A percentile compares a stretch with the other conserved stretches of the same genome.
Evolutionary conservation across 1,140 invertebrate species (phyloP).

Genomic region (Aphis craccivora): DNA sequence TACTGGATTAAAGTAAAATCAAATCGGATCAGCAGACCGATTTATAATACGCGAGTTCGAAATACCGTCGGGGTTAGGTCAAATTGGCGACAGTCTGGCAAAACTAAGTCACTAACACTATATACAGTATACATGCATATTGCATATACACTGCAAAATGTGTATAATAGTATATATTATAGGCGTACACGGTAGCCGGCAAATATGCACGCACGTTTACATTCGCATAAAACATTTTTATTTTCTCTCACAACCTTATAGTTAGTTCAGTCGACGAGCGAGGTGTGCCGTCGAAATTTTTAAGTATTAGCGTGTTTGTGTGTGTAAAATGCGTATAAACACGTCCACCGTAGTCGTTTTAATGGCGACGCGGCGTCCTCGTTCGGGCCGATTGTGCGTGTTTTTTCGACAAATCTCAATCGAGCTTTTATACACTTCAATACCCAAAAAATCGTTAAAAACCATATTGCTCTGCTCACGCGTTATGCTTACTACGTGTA

Average conservation of each 20-base stretch:
- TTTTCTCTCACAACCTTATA: neutral
- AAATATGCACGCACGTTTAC: conserved; percentile 7
- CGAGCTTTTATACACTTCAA: neutral
- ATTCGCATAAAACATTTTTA: conserved; percentile 37
- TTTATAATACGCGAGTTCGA: neutral
- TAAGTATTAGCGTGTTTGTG: neutral
- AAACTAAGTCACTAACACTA: neutral
- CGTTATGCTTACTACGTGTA: neutral
- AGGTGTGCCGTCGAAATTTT: conserved; percentile 25
- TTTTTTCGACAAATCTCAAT: neutral
- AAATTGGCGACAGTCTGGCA: conserved; percentile 24
- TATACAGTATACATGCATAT: neutral
- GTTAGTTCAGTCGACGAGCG: neutral
- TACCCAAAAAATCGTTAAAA: conserved; percentile 26
- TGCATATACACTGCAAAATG: neutral
- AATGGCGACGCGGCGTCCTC: neutral
- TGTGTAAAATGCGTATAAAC: neutral
- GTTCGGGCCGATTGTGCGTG: neutral
- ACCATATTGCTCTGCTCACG: neutral
- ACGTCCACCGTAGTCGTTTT: conserved; percentile 1
- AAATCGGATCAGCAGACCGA: neutral
- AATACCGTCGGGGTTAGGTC: neutral
- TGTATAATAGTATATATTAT: neutral
- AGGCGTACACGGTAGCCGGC: neutral
- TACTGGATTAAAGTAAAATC: neutral